Conservation (phyloP, 2,113 vertebrate species). For the Pteruthius melanotis region DNA sequence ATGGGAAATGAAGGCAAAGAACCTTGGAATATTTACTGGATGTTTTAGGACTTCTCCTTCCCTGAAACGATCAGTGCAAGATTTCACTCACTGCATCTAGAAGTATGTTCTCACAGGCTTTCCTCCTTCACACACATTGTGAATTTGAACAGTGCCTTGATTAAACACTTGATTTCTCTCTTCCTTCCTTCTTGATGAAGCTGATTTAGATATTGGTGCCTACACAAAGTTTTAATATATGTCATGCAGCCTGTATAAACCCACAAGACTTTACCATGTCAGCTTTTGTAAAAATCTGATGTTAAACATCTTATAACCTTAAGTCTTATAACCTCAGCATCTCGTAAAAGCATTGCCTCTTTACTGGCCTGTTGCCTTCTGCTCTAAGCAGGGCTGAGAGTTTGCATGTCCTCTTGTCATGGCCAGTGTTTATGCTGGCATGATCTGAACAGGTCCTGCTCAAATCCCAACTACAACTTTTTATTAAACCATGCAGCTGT, state of each 20-base stretch:
- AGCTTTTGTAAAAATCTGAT: neutral
- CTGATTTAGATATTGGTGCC: neutral
- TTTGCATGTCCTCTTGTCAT: rapidly evolving
- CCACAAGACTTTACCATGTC: neutral
- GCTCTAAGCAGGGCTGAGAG: neutral
- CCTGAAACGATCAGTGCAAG: neutral
- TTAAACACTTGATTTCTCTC: neutral
- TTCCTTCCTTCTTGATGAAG: neutral
- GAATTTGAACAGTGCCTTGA: neutral
- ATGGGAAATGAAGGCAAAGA: neutral
- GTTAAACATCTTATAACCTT: neutral
- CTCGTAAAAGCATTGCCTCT: neutral
- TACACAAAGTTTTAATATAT: neutral
- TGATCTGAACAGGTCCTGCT: neutral
- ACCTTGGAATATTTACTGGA: neutral
- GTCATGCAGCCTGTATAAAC: neutral
- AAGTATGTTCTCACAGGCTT: neutral
- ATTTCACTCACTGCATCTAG: neutral
- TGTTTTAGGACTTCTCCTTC: neutral
- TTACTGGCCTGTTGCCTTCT: neutral
- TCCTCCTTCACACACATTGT: neutral
- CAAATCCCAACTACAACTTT: slow-evolving; percentile 6
- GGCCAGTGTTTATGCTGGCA: neutral
- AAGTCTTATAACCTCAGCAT: neutral
- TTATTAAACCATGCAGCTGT: slow-evolving; percentile 5